Conservation (phyloP, 1,140 invertebrate species). For the Brachionus paranguensis region DNA sequence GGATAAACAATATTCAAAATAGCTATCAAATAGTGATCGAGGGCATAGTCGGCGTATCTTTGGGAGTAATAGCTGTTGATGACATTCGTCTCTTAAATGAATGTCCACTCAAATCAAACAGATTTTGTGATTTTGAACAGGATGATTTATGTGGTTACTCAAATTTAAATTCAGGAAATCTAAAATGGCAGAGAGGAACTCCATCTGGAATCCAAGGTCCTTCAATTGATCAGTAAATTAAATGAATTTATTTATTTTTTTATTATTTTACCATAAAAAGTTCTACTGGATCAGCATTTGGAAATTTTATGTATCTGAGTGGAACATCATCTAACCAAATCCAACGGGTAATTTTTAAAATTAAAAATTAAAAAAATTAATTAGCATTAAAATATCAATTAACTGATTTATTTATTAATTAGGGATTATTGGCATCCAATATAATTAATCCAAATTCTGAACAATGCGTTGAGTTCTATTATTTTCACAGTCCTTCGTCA, state of each 20-base stretch:
- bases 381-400: too few relatives aligned
- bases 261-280: background rate
- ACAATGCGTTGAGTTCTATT: constrained; percentile 40
- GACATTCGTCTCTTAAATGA: background rate
- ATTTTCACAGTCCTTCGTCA: background rate
- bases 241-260: background rate
- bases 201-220: background rate
- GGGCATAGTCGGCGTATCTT: constrained; percentile 41
- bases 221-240: constrained; percentile 5
- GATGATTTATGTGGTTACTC: background rate
- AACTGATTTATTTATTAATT: background rate
- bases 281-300: background rate
- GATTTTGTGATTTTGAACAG: constrained; percentile 35
- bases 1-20: background rate
- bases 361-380: too few relatives aligned
- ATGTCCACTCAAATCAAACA: background rate
- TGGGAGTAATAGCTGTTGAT: constrained; percentile 34
- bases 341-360: background rate
- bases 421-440: background rate
- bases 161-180: background rate
- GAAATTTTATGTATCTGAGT: constrained; percentile 3
- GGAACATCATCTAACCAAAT: constrained; percentile 19
- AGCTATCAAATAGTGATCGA: constrained; percentile 42
- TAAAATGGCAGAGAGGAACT: background rate
- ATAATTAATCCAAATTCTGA: background rate